phyloP scores from a whole-genome alignment of 37 sponge, comb jelly and placozoan species.

The Dysidea cf. avara region DNA sequence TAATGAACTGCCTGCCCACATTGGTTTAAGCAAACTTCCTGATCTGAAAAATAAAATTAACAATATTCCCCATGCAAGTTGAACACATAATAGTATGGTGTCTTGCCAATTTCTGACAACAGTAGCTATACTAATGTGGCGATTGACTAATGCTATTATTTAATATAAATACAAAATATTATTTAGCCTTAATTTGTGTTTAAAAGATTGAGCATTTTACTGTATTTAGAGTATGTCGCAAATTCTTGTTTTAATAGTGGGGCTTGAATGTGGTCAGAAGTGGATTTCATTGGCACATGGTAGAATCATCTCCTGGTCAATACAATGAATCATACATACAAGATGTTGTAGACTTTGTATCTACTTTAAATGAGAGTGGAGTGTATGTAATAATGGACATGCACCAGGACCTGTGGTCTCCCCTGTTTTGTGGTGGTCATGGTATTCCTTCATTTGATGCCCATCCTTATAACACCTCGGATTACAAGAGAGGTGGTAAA shows the following conservation, averaged over 20 bases:
- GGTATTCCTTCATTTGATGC: constrained; percentile 30
- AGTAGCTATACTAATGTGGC: background rate
- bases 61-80: too few species aligned
- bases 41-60: too few species aligned
- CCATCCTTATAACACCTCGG: constrained; percentile 19
- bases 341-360: constrained; percentile 19
- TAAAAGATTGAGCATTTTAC: too few species aligned
- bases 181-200: too few species aligned
- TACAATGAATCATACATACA: constrained; percentile 36
- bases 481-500: constrained; percentile 21
- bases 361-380: constrained; percentile 14
- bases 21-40: too few species aligned
- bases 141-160: background rate
- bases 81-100: too few species aligned
- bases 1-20: too few species aligned
- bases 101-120: too few species aligned
- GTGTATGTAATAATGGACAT: constrained; percentile 40
- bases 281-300: constrained; percentile 54
- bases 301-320: constrained; percentile 17
- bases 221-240: too few species aligned
- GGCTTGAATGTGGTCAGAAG: constrained; percentile 35
- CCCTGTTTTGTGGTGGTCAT: constrained; percentile 26
- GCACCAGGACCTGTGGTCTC: constrained; percentile 56
- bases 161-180: too few species aligned
- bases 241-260: constrained; percentile 41